phyloP scores from a whole-genome alignment of 2,113 vertebrate genomes.

The Tonatia bakeri region DNA sequence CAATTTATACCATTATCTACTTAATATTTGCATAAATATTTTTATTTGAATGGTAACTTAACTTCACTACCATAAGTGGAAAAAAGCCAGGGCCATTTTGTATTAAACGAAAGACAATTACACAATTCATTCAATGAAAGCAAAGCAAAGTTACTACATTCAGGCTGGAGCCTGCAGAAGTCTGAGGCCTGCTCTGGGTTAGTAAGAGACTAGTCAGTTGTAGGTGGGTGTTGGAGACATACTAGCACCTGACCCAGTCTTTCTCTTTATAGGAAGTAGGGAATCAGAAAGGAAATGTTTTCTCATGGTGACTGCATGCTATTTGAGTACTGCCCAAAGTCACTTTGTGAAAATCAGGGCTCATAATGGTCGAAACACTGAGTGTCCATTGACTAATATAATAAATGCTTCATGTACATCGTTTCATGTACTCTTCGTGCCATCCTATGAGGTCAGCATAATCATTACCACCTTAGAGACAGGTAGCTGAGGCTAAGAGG shows the following conservation, averaged over 20 bases:
- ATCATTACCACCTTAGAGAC: background rate
- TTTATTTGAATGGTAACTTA: slow-evolving; percentile 20
- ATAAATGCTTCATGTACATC: background rate
- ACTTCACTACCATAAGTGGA: background rate
- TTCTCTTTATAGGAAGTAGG: background rate
- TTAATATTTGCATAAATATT: background rate
- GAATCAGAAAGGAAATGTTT: background rate
- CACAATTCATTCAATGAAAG: background rate
- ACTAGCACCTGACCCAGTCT: background rate
- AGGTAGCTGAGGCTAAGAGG: background rate
- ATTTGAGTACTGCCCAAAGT: background rate
- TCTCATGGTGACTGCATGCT: background rate
- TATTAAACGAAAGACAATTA: background rate
- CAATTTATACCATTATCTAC: background rate
- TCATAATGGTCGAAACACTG: background rate
- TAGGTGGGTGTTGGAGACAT: background rate
- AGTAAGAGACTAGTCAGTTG: background rate
- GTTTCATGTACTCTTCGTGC: background rate
- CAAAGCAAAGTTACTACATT: background rate
- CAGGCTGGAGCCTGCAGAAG: background rate
- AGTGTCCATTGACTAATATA: background rate
- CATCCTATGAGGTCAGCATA: background rate
- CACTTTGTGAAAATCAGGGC: background rate
- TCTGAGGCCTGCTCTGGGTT: background rate
- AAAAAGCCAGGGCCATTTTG: background rate